Base-by-base conservation (phyloP, 2,113 vertebrate genomes). In the Pangasianodon gigas region DNA sequence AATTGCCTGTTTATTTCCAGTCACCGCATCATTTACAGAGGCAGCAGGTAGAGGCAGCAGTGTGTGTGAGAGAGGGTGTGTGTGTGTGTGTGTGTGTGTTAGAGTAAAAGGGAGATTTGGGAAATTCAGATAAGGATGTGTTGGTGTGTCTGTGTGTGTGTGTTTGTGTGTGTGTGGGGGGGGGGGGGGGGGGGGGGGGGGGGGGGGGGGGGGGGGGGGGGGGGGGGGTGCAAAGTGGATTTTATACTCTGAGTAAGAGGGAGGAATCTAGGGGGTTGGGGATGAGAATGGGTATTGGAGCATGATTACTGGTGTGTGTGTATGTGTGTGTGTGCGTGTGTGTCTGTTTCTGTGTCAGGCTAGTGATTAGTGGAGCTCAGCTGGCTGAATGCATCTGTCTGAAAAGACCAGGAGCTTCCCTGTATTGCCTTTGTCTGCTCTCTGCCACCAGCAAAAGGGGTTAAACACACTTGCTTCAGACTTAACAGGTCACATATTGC, bases 1-100 rank as follows among this genome's bases (percentile, higher is more conserved):
- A 96, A 96, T 96, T 96, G 95, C 95, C 96, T 96, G 94, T 96
- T 96, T 96, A 96, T 96, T 96, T 96, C 95, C 95, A 96, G 96
- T 95, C 95, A 94, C 94, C 94, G 95, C 96, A 93, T 95, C 95
- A 95, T 95, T 96, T 96, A 95, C 93, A 94, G 90, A 79, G 88
- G 37, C 37, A 94, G 89, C 82, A 87, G 91, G 85, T 93, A 90
- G 91, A 92, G 92, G 89, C 90, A 91, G 90, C 86, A 93, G 92
- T 51, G 71, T 88, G 84, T 87, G 87, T 32, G 52, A 56, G 86
- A 44, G 82, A 85, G 71, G 62, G 87, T 18, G 88, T 84, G 80
- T 85, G 58, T 88, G 88, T 75, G 86, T 85, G 69, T 71, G 74
- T n/a, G 85, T 69, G 67, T 32, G 85, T 75, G 79, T 62, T 24